Percentiles rank a stretch among this genome's conserved stretches.
Conservation (phyloP, 2,113 vertebrate genomes). For the Acinonyx jubatus region DNA sequence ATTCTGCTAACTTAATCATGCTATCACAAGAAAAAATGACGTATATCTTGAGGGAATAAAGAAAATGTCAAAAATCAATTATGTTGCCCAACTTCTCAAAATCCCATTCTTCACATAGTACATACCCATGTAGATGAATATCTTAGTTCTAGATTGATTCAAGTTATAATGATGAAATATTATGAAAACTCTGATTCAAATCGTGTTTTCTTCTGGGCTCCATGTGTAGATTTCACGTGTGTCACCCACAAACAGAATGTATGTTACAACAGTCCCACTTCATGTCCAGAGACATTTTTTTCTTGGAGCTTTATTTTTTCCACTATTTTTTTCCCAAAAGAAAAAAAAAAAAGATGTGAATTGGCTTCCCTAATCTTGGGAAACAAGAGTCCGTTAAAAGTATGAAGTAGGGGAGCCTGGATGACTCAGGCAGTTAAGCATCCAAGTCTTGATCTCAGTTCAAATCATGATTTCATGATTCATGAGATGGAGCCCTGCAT, state of each 20-base stretch:
- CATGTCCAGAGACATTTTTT: neutral
- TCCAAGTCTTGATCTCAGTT: too few species aligned
- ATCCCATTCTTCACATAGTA: neutral
- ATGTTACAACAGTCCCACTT: neutral
- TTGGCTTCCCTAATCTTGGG: neutral
- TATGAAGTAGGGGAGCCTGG: too few species aligned
- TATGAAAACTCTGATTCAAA: neutral
- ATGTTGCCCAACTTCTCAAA: neutral
- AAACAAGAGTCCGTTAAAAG: neutral
- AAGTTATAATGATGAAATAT: neutral
- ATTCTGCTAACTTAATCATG: neutral
- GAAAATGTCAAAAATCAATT: neutral
- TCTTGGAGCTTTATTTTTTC: neutral
- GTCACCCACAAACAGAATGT: neutral
- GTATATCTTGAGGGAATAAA: neutral
- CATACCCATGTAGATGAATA: neutral
- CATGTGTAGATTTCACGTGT: neutral
- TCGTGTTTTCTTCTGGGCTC: fast-evolving
- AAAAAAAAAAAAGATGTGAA: neutral
- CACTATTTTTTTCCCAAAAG: neutral
- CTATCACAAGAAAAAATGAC: neutral
- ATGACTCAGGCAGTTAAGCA: too few species aligned
- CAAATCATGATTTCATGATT: too few species aligned
- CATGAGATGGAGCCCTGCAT: too few species aligned
- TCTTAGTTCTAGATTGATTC: neutral